phyloP scores from a whole-genome alignment of 2,797 vertebrate species.

The Thamnophis elegans region DNA sequence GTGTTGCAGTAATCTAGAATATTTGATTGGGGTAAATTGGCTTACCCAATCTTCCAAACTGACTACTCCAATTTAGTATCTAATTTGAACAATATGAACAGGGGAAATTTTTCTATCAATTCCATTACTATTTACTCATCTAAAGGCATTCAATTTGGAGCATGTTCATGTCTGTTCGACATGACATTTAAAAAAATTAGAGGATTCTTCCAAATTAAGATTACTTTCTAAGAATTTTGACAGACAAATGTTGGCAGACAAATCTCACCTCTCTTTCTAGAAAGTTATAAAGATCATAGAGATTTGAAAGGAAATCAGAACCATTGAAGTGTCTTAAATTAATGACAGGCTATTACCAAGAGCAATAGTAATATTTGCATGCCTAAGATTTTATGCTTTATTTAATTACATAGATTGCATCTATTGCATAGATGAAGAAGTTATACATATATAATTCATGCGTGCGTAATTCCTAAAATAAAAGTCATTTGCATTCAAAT shows the following conservation, averaged over 20 bases:
- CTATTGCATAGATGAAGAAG: neutral
- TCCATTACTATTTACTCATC: neutral
- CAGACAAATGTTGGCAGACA: neutral
- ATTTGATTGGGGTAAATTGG: neutral
- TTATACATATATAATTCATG: neutral
- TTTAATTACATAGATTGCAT: neutral
- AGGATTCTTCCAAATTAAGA: neutral
- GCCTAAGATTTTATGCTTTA: neutral
- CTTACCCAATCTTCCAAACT: neutral
- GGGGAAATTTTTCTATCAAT: neutral
- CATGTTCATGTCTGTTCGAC: neutral
- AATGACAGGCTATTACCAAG: neutral
- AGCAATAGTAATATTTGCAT: neutral
- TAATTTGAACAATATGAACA: neutral
- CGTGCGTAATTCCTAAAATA: neutral
- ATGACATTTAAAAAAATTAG: too few relatives aligned
- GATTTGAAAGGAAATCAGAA: neutral
- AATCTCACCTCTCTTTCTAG: neutral
- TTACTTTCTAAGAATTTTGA: neutral
- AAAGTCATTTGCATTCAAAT: neutral
- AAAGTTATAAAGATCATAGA: neutral
- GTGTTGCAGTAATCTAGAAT: neutral
- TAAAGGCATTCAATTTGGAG: neutral
- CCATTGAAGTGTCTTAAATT: neutral
- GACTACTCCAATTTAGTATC: neutral